phyloP scores from a whole-genome alignment of 1,140 invertebrate species.

The Carposina sasakii region DNA sequence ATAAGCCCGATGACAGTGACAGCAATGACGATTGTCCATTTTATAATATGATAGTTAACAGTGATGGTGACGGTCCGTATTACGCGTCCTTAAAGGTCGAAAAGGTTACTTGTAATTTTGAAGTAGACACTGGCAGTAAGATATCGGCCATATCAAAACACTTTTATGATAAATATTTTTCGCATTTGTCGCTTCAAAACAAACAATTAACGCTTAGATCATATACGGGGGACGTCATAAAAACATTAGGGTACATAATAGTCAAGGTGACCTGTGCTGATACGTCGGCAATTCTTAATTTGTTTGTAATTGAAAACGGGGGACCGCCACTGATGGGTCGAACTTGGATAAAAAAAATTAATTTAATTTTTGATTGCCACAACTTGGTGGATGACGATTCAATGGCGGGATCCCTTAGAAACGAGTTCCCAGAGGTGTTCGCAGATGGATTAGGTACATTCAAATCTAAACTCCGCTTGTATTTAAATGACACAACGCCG shows the following conservation, averaged over 20 bases:
- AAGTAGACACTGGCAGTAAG: constrained; percentile 22
- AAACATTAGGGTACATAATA: constrained; percentile 17
- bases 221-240: constrained; percentile 22
- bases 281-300: constrained; percentile 5
- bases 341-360: constrained; percentile 28
- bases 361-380: constrained; percentile 18
- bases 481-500: constrained; percentile 20
- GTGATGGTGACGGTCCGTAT: constrained; percentile 6
- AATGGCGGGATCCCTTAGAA: constrained; percentile 13
- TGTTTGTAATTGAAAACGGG: constrained; percentile 13
- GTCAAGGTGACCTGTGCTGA: constrained; percentile 15
- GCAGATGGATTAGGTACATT: constrained; percentile 22
- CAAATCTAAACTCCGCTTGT: constrained; percentile 17
- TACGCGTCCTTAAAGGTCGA: constrained; percentile 1
- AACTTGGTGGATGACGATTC: constrained; percentile 16
- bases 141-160: constrained; percentile 17
- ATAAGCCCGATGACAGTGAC: not conserved
- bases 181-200: constrained; percentile 11
- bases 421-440: constrained; percentile 23
- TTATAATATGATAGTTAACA: not conserved
- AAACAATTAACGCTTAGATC: constrained; percentile 11
- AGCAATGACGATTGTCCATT: not conserved
- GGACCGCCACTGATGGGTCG: constrained; percentile 21
- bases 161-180: constrained; percentile 10
- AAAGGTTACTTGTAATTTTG: constrained; percentile 5